A percentile compares a stretch with the other conserved stretches of the same genome.
Conservation (phyloP, 2,797 vertebrate genomes). For the Anas capensis region DNA sequence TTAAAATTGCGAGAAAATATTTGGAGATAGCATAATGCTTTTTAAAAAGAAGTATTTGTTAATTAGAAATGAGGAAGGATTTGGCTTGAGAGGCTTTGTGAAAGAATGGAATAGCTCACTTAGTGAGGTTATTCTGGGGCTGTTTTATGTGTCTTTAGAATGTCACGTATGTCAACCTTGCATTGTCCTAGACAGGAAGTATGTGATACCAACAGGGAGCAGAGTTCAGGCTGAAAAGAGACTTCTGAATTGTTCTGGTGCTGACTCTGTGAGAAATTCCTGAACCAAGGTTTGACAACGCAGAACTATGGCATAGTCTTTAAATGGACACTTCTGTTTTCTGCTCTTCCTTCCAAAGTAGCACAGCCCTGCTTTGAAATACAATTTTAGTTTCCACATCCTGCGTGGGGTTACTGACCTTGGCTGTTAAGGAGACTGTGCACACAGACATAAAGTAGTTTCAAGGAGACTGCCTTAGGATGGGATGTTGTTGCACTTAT, state of each 20-base stretch:
- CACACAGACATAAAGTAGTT: neutral
- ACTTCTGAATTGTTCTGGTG: neutral
- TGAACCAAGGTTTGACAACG: neutral
- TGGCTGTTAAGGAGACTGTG: neutral
- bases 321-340: neutral
- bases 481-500: neutral
- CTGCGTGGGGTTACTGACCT: neutral
- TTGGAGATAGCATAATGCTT: neutral
- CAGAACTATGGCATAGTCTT: neutral
- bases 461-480: neutral
- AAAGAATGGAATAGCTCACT: neutral
- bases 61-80: neutral
- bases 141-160: neutral
- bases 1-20: neutral
- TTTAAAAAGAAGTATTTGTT: neutral
- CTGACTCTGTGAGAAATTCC: conserved; percentile 34
- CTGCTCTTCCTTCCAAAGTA: neutral
- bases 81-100: neutral
- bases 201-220: neutral
- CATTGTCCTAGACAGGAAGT: conserved; percentile 49
- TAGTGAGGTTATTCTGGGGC: neutral
- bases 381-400: neutral
- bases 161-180: neutral
- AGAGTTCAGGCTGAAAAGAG: conserved; percentile 39
- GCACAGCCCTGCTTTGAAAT: neutral